A percentile compares a stretch with the other conserved stretches of the same genome.
These are phyloP conservation scores for Cepphus grylle DNA, from an alignment of 2,113 vertebrate species.

Conservation along the genomic window DNA sequence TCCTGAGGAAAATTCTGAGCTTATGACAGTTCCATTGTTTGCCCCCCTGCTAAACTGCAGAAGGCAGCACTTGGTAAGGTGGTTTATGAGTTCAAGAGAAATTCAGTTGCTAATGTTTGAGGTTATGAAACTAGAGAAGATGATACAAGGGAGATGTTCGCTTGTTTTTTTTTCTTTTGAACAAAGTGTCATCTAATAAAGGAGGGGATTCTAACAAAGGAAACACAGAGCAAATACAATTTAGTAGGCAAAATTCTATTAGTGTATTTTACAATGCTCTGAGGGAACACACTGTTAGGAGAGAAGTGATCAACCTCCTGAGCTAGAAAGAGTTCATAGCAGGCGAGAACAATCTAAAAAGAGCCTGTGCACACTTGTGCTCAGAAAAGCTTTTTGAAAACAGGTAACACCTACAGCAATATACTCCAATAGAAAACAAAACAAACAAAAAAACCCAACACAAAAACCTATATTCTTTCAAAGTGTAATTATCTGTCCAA, in stretches of 20 bases:
- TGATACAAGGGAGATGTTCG: neutral
- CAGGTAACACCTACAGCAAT: neutral
- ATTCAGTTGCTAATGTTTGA: neutral
- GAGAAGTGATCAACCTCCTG: neutral
- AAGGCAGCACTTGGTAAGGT: neutral
- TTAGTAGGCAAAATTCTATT: neutral
- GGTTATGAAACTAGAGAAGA: neutral
- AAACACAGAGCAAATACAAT: neutral
- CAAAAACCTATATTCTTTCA: neutral
- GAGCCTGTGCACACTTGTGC: neutral
- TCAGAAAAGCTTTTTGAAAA: neutral
- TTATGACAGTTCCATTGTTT: neutral
- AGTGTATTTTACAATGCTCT: neutral
- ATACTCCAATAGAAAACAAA: neutral
- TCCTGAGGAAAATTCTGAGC: neutral
- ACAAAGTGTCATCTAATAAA: neutral
- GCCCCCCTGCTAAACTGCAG: neutral
- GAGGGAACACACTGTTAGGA: neutral
- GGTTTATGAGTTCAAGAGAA: neutral
- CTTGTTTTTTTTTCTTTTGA: neutral
- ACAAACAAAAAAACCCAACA: neutral
- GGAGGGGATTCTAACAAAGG: neutral
- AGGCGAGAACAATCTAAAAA: neutral
- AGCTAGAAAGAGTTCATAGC: neutral
- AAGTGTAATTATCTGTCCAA: neutral